Evolutionary conservation across 1,140 invertebrate species (phyloP).

Genomic region (Ceratosolen fusciceps): DNA sequence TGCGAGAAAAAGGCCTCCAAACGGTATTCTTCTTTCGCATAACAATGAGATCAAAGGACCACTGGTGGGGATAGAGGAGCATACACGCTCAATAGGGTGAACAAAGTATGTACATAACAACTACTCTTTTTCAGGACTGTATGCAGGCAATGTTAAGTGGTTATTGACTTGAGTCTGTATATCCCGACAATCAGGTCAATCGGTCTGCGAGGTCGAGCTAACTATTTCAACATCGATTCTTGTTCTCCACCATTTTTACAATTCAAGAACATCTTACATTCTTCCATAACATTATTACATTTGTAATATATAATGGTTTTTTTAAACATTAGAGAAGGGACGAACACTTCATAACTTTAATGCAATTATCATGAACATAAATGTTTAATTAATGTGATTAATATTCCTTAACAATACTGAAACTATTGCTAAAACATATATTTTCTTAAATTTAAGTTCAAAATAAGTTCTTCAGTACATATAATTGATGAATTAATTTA

Average conservation of each 20-base stretch:
- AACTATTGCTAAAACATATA: not conserved
- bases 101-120: not conserved
- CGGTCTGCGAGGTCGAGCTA: slow-evolving; percentile 60
- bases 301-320: not conserved
- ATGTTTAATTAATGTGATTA: not conserved
- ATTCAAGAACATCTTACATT: not conserved
- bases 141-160: slow-evolving; percentile 59
- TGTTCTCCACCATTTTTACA: not conserved
- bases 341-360: not conserved
- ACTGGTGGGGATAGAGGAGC: not conserved
- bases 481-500: not conserved
- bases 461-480: not conserved
- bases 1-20: not conserved
- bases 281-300: not conserved
- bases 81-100: not conserved
- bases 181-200: slow-evolving; percentile 67
- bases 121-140: slow-evolving; percentile 22
- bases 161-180: slow-evolving; percentile 65
- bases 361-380: not conserved
- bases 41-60: not conserved
- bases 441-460: not conserved
- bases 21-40: not conserved
- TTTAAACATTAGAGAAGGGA: not conserved
- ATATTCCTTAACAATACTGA: not conserved
- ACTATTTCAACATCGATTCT: slow-evolving; percentile 51